Percentiles rank a stretch among this genome's conserved stretches.
Evolutionary conservation across 2,113 vertebrate species (phyloP).

Genomic region (Erinaceus europaeus): DNA sequence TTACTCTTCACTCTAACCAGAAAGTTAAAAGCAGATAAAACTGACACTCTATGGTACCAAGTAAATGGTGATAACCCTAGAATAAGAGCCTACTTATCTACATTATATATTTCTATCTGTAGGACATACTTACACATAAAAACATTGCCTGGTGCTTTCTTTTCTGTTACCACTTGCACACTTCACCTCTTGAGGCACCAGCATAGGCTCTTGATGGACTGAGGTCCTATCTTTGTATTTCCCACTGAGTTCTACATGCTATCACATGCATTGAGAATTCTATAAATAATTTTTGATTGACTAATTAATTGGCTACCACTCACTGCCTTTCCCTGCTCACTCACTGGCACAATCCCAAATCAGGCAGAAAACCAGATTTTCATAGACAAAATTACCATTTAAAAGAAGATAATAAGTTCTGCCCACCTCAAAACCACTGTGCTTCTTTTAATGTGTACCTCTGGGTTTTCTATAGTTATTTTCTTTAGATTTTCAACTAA

Average conservation of each 20-base stretch:
- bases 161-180: background rate
- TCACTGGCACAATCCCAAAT: constrained; percentile 39
- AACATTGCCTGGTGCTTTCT: background rate
- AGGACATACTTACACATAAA: background rate
- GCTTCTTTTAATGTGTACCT: background rate
- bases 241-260: background rate
- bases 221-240: background rate
- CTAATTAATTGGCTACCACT: constrained; percentile 64
- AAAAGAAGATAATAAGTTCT: constrained; percentile 1
- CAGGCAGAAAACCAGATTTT: constrained; percentile 32
- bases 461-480: background rate
- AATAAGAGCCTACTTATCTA: background rate
- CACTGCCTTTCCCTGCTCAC: constrained; percentile 34
- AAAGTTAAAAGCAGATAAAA: background rate
- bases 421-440: background rate
- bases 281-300: constrained; percentile 66
- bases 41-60: background rate
- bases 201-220: background rate
- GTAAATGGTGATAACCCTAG: background rate
- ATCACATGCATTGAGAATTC: background rate
- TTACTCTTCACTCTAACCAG: background rate
- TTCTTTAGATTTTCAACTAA: background rate
- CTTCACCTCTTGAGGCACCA: background rate
- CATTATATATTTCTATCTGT: background rate
- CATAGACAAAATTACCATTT: constrained; percentile 34